Evolutionary conservation across 2,797 vertebrate genomes (phyloP), one percentile per base, ranked within the genome.

Genomic region (Hydrophis major): DNA sequence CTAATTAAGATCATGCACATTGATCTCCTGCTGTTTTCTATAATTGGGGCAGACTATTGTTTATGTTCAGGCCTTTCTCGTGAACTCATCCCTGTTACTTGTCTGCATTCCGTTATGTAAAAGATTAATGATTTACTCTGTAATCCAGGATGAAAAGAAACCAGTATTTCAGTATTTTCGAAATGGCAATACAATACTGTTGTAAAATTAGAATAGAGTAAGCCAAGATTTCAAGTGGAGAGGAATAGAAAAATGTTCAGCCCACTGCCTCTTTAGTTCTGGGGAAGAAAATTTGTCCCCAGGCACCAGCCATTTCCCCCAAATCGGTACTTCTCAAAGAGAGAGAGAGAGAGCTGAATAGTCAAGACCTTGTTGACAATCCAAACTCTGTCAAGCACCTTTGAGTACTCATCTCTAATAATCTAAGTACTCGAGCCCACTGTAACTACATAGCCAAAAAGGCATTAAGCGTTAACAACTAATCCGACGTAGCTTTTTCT

Each of bases 1-100:
- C 96, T 95, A 93, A 96, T 86, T 83, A 47, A 83, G 74, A 83
- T 42, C 37, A 92, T 56, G 18, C 94, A 55, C 94, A 59, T 96
- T 96, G 93, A 96, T 95, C 96, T 95, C 94, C 78, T 63, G 59
- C 91, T 94, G 57, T 27, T 95, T 95, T 86, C 95, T 94, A 93
- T 3, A 2, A 66, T 94, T 93, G 86, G 66, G 89, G 93, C 50
- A 32, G 95, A 94, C 88, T 90, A 87, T 94, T 92, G 22, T 92
- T n/a, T 0, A 0, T 60, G 61, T 53, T 69, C 60, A 92, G 94
- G 27, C 93, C 66, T 94, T 95, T 93, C 93, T 94, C 93, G 22
- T 22, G n/a, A 47, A 47, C 95, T 92, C 93, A 66, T 94, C 37
- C 57, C 93, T 93, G 88, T 90, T 95, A 96, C 90, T 63, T 93